Evolutionary conservation across 2,797 vertebrate species (phyloP).

Genomic region (Oreortyx pictus): DNA sequence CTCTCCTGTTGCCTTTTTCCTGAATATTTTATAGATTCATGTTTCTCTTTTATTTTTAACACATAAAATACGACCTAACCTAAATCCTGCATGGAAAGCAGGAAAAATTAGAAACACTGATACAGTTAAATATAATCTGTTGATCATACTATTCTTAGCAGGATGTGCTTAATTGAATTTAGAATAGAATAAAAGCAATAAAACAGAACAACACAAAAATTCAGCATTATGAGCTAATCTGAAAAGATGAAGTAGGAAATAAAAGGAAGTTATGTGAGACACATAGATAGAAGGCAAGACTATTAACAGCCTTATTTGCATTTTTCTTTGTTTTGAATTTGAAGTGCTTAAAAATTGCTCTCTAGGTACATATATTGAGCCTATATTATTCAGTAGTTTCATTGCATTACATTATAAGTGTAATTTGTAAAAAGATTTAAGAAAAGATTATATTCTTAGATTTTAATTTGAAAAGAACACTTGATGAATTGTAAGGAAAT

Average conservation of each 20-base stretch:
- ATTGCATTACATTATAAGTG: not conserved
- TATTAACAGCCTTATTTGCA: not conserved
- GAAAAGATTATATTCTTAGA: not conserved
- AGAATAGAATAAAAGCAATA: not conserved
- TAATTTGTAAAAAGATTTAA: constrained; percentile 18
- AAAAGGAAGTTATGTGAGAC: not conserved
- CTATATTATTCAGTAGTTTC: constrained; percentile 7
- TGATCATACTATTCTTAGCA: not conserved
- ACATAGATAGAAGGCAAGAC: not conserved
- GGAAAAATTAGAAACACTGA: not conserved
- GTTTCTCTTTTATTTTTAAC: not conserved
- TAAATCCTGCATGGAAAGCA: not conserved
- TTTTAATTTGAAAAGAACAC: constrained; percentile 43
- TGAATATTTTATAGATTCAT: not conserved
- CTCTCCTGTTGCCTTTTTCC: not conserved
- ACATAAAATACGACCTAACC: not conserved
- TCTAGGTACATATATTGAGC: not conserved
- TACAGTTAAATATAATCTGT: not conserved
- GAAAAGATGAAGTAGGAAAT: not conserved
- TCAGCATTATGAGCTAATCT: not conserved
- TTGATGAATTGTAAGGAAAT: constrained; percentile 51
- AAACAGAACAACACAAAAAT: not conserved
- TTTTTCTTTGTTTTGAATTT: constrained; percentile 6
- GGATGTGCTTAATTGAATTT: not conserved
- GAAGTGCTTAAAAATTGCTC: constrained; percentile 10